Percentiles rank a stretch among this genome's conserved stretches.
These are phyloP conservation scores for Elachura formosa DNA, from an alignment of 2,113 vertebrate species.

Conservation along the genomic window DNA sequence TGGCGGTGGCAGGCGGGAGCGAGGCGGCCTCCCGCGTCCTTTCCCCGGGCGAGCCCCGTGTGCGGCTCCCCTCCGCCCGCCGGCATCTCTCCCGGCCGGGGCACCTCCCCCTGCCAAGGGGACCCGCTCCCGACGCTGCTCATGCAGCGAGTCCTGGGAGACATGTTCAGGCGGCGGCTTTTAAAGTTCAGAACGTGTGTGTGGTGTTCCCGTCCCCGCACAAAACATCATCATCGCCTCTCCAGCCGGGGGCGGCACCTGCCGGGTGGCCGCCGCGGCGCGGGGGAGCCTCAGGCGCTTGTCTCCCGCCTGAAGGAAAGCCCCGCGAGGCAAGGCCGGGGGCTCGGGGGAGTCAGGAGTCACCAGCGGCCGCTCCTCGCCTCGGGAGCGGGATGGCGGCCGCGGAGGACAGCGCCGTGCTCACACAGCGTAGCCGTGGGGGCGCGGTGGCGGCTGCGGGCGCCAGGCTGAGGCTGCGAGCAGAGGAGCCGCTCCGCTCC, in stretches of 20 bases:
- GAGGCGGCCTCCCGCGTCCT: neutral
- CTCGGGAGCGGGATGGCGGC: neutral
- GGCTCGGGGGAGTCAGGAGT: neutral
- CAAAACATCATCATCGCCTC: neutral
- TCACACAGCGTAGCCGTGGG: neutral
- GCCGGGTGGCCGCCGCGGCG: neutral
- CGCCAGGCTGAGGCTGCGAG: neutral
- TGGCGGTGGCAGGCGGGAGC: neutral
- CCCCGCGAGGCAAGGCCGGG: neutral
- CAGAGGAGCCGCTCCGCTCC: neutral
- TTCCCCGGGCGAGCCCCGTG: neutral
- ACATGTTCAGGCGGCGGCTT: rapidly evolving
- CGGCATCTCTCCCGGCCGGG: neutral
- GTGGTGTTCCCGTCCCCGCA: neutral
- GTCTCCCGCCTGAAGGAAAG: too few species aligned
- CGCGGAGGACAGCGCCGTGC: rapidly evolving
- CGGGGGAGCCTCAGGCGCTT: rapidly evolving
- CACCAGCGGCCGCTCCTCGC: neutral
- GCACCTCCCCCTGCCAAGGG: neutral
- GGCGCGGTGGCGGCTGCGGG: neutral
- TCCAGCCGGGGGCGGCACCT: neutral
- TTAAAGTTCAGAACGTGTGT: neutral
- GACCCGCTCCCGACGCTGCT: neutral
- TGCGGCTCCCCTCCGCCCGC: neutral
- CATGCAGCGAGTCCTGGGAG: neutral